Evolutionary conservation across 2,113 vertebrate species (phyloP).

Genomic region (Phainopepla nitens): DNA sequence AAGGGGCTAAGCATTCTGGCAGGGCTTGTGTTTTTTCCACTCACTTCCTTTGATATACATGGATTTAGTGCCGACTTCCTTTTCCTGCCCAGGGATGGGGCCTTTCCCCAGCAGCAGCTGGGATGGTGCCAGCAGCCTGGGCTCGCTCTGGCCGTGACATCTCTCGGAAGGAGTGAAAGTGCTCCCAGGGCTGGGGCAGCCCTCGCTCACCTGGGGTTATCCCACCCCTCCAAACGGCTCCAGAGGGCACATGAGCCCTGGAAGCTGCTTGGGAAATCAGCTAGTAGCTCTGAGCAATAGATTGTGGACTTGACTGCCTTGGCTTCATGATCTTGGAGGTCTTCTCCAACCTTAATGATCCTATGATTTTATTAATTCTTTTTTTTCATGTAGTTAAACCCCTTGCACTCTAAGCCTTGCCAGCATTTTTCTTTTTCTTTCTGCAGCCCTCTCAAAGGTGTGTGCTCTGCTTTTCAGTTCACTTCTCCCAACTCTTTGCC

Average conservation of each 20-base stretch:
- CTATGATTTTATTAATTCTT: not conserved
- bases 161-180: slow-evolving; percentile 75
- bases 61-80: slow-evolving; percentile 86
- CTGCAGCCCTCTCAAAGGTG: not conserved
- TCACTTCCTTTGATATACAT: slow-evolving; percentile 85
- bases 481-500: not conserved
- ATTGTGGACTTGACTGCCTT: rapidly evolving
- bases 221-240: not conserved
- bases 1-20: slow-evolving; percentile 45
- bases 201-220: not conserved
- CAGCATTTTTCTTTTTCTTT: not conserved
- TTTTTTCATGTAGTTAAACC: not conserved
- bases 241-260: rapidly evolving
- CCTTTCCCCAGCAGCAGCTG: slow-evolving; percentile 81
- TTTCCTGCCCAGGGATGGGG: slow-evolving; percentile 83
- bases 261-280: not conserved
- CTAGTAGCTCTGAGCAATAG: not conserved
- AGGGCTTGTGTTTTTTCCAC: slow-evolving; percentile 79
- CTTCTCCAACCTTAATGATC: not conserved
- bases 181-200: not conserved
- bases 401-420: not conserved
- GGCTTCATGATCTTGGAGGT: not conserved
- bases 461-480: not conserved
- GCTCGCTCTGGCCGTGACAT: slow-evolving; percentile 7
- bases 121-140: slow-evolving; percentile 75